Base-by-base conservation (phyloP, 2,888 invertebrate species). In the Operophtera brumata region DNA sequence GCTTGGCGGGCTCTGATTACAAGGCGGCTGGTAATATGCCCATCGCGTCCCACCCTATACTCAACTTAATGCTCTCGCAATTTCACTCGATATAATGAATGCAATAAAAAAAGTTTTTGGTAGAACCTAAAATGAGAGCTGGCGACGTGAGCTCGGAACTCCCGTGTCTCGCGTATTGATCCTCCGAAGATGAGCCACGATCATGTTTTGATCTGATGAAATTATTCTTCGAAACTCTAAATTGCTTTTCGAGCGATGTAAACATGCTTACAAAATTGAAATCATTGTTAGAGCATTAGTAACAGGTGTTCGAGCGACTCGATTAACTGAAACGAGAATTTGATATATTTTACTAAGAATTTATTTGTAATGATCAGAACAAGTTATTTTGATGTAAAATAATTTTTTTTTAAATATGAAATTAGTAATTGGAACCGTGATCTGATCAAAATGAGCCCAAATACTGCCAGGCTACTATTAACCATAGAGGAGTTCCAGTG, bases 61-160 rank as follows among this genome's bases (percentile, higher is more conserved):
- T 89, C 88, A 89, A 82, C 78, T 84, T 89, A 89, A 89, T 89
- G 86, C 88, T 87, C 89, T 89, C 88, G 88, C 90, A 89, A 89
- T 89, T 90, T 90, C 84, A 83, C 84, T 88, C 82, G 82, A 84
- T 84, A 86, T 86, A 86, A 88, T 84, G 86, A 86, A 85, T 80
- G 80, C 80, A 82, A 83, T 82, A 85, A 87, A 86, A 86, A 84
- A 80, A 75, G 76, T 80, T 85, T 86, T 84, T 77, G 83, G 78
- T 77, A 64, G 68, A 68, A 70, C 68, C 78, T 74, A 76, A 79
- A 82, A 82, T 81, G 77, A 76, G 79, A 74, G 69, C 70, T 76
- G 78, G 74, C 77, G 79, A 83, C 83, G 80, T 78, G 82, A 78
- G 70, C 67, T 54, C 59, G 60, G 65, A 66, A 70, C 71, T 75